Evolutionary conservation across 1,140 invertebrate genomes (phyloP).

Genomic region (Heliothis virescens): DNA sequence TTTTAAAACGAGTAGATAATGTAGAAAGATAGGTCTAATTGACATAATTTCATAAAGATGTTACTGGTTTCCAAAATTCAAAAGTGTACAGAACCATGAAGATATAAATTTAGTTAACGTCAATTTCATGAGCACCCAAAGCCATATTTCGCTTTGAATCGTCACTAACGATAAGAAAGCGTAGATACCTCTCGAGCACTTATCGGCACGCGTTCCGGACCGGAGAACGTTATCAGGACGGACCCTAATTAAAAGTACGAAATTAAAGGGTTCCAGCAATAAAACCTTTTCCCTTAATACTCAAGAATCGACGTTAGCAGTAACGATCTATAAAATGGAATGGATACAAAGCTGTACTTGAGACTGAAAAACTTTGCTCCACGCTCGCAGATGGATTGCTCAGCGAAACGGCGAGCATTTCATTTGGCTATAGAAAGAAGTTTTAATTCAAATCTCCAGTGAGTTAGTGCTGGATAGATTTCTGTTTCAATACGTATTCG

Average conservation of each 20-base stretch:
- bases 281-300: slow-evolving; percentile 33
- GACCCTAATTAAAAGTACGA: slow-evolving; percentile 46
- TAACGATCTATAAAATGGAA: slow-evolving; percentile 33
- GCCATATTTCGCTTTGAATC: slow-evolving; percentile 1
- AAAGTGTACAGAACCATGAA: too few species aligned
- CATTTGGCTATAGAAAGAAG: slow-evolving; percentile 15
- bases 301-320: slow-evolving; percentile 32
- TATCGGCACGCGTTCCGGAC: slow-evolving; percentile 5
- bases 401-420: slow-evolving; percentile 19
- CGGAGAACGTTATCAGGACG: slow-evolving; percentile 4
- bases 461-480: not conserved
- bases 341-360: slow-evolving; percentile 31
- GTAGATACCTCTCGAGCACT: not conserved
- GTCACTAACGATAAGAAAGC: slow-evolving; percentile 1
- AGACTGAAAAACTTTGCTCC: slow-evolving; percentile 30
- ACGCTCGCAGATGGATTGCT: not conserved
- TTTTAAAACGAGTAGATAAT: not conserved
- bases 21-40: too few species aligned
- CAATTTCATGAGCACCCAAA: not conserved
- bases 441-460: slow-evolving; percentile 27
- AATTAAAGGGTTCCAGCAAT: slow-evolving; percentile 37
- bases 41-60: too few species aligned
- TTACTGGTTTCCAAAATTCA: too few species aligned
- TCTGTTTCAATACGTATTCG: not conserved
- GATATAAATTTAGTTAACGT: not conserved